Percentiles rank a stretch among this genome's conserved stretches.
Evolutionary conservation across 2,797 vertebrate genomes (phyloP).

Genomic region (Pseudochaenichthys georgianus): DNA sequence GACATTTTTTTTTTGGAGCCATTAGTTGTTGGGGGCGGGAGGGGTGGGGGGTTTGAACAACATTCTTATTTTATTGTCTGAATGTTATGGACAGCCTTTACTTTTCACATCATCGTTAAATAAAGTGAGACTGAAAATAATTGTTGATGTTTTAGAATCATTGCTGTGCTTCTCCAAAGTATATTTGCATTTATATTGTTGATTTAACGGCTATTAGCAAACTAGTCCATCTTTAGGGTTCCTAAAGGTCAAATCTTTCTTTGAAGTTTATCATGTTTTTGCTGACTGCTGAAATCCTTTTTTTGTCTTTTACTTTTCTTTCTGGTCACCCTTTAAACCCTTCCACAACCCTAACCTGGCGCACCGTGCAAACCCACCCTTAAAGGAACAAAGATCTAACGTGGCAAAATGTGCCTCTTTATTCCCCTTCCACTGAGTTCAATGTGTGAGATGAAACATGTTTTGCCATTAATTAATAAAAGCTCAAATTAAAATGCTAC

Average conservation of each 20-base stretch:
- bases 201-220: not conserved
- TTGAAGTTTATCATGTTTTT: too few relatives aligned
- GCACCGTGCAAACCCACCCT: too few relatives aligned
- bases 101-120: conserved; percentile 87
- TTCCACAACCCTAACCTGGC: too few relatives aligned
- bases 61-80: conserved; percentile 83
- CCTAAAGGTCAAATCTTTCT: too few relatives aligned
- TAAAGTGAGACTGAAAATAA: conserved; percentile 85
- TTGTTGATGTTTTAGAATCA: not conserved
- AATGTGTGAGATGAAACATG: too few relatives aligned
- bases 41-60: conserved; percentile 64
- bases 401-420: not conserved
- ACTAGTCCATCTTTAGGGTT: too few relatives aligned
- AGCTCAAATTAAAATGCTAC: too few relatives aligned
- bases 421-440: too few relatives aligned
- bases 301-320: too few relatives aligned
- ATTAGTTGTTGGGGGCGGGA: conserved; percentile 73
- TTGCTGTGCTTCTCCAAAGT: not conserved
- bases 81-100: conserved; percentile 86
- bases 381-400: not conserved
- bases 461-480: too few relatives aligned
- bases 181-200: not conserved
- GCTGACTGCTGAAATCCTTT: too few relatives aligned
- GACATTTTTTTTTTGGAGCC: conserved; percentile 75
- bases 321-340: too few relatives aligned